A percentile compares a stretch with the other conserved stretches of the same genome.
Evolutionary conservation across 2,113 vertebrate species (phyloP).

Genomic region (Macaca nemestrina): DNA sequence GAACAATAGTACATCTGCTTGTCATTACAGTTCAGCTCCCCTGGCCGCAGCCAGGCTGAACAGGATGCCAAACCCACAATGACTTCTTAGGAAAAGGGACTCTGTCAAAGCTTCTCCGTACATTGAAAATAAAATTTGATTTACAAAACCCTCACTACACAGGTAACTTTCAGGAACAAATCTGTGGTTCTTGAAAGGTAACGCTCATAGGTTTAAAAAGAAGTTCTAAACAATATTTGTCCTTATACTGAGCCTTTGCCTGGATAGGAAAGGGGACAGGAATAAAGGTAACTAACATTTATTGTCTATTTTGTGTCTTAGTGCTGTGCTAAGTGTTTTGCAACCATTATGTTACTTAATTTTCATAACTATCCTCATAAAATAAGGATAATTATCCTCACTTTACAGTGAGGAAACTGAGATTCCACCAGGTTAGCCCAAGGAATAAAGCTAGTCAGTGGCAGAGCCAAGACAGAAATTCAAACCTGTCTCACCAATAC

Average conservation of each 20-base stretch:
- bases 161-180: slow-evolving; percentile 21
- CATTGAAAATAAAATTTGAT: slow-evolving; percentile 21
- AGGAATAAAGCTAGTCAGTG: not conserved
- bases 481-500: not conserved
- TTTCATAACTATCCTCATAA: not conserved
- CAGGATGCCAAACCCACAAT: slow-evolving; percentile 43
- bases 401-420: not conserved
- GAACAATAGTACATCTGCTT: slow-evolving; percentile 41
- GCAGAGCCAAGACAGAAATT: not conserved
- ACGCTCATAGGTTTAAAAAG: not conserved
- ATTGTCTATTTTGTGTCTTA: not conserved
- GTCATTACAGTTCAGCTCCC: slow-evolving; percentile 6
- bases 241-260: not conserved
- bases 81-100: slow-evolving; percentile 14
- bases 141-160: not conserved
- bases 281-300: not conserved
- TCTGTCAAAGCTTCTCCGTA: slow-evolving; percentile 24
- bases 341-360: slow-evolving; percentile 29
- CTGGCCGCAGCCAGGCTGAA: not conserved
- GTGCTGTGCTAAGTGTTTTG: not conserved
- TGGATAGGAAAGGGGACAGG: not conserved
- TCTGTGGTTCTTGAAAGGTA: slow-evolving; percentile 1
- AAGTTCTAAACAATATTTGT: not conserved
- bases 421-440: not conserved
- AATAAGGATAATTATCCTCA: not conserved